A percentile compares a stretch with the other conserved stretches of the same genome.
Evolutionary conservation across 2,888 invertebrate genomes (phyloP).

Genomic region (Drepana falcataria): DNA sequence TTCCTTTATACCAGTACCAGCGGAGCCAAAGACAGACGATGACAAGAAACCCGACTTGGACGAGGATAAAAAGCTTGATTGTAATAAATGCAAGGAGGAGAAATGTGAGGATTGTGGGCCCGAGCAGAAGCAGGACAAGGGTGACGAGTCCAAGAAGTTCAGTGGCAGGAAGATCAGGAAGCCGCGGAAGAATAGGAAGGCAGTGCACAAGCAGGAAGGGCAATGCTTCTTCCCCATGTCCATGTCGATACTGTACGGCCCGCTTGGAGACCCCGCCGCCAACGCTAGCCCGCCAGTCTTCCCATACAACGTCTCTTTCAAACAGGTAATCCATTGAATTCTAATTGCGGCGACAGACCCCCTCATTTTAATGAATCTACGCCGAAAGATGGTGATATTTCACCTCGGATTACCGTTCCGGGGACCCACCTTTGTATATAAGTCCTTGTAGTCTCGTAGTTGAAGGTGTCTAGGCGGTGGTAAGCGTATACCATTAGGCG

Average conservation of each 20-base stretch:
- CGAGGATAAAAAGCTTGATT: constrained; percentile 51
- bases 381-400: no score
- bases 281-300: constrained; percentile 80
- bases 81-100: constrained; percentile 50
- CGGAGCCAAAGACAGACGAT: constrained; percentile 52
- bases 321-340: constrained; percentile 80
- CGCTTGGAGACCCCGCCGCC: constrained; percentile 80
- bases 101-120: constrained; percentile 52
- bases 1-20: constrained; percentile 67
- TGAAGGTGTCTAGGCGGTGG: no score
- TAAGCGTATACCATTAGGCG: no score
- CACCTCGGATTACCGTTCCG: no score
- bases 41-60: constrained; percentile 47
- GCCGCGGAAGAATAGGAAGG: constrained; percentile 66
- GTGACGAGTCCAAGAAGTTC: constrained; percentile 47
- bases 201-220: constrained; percentile 56
- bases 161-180: constrained; percentile 46
- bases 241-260: constrained; percentile 92
- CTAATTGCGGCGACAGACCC: not conserved
- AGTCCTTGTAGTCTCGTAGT: no score
- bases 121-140: constrained; percentile 50
- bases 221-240: constrained; percentile 88
- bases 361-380: no score
- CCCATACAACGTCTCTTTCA: constrained; percentile 94
- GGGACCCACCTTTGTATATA: no score